phyloP scores from a whole-genome alignment of 37 sponge, comb jelly and placozoan genomes.

The Beroe forskalii region DNA sequence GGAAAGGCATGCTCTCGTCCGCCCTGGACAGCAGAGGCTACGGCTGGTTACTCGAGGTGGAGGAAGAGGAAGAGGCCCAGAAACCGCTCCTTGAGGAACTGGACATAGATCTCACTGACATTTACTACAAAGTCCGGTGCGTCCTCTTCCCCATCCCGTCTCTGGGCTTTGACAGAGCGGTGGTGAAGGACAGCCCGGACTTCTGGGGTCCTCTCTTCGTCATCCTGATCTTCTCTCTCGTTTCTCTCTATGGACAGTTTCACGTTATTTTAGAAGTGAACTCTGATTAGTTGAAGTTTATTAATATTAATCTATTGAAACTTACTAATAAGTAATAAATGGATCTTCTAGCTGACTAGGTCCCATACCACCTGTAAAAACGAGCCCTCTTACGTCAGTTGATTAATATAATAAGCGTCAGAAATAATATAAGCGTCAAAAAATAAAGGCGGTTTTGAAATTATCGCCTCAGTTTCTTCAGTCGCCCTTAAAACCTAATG shows the following conservation, averaged over 20 bases:
- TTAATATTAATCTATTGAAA: too few species aligned
- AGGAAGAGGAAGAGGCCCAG: conserved; percentile 74
- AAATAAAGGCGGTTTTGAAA: too few species aligned
- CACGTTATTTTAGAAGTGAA: conserved; percentile 71
- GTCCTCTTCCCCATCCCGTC: conserved; percentile 77
- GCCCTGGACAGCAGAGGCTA: conserved; percentile 77
- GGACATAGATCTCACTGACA: conserved; percentile 84
- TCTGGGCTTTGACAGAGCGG: conserved; percentile 71
- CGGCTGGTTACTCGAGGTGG: conserved; percentile 87
- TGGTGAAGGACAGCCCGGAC: conserved; percentile 81
- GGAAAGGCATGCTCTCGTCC: conserved; percentile 26
- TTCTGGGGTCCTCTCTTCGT: conserved; percentile 95
- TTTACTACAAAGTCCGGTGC: conserved; percentile 87
- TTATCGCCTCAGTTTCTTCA: too few species aligned
- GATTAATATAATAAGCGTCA: too few species aligned
- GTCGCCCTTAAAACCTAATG: too few species aligned
- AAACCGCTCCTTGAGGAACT: conserved; percentile 85
- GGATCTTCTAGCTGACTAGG: too few species aligned
- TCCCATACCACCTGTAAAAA: too few species aligned
- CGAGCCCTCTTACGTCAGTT: too few species aligned
- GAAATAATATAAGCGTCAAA: too few species aligned
- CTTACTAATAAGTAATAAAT: too few species aligned
- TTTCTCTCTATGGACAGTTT: conserved; percentile 90
- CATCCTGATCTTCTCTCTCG: conserved; percentile 74
- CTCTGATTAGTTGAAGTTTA: too few species aligned